Evolutionary conservation across 2,888 invertebrate genomes (phyloP).

Genomic region (Cyrtodaria siliqua): DNA sequence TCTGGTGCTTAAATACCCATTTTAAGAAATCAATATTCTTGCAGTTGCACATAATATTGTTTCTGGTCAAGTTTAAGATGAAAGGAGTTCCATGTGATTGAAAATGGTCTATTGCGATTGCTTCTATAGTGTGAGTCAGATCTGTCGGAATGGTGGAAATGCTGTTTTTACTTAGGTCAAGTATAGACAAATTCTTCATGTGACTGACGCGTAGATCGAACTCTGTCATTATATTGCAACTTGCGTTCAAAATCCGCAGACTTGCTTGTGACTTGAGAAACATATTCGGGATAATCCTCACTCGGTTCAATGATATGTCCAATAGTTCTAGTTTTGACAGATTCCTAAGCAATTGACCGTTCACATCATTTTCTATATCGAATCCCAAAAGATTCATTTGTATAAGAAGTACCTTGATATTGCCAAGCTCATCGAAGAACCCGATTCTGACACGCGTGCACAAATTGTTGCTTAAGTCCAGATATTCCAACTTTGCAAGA

Average conservation of each 20-base stretch:
- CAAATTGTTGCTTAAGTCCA: slow-evolving; percentile 31
- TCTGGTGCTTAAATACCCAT: slow-evolving; percentile 15
- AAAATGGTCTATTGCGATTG: slow-evolving; percentile 3
- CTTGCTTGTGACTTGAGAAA: slow-evolving; percentile 18
- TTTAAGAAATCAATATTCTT: slow-evolving; percentile 29
- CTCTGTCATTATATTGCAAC: slow-evolving; percentile 13
- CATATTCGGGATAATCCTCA: slow-evolving; percentile 12
- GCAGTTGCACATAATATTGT: slow-evolving; percentile 25
- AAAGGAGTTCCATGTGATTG: not conserved
- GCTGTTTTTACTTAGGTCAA: slow-evolving; percentile 21
- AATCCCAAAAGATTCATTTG: slow-evolving; percentile 13
- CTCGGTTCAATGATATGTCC: slow-evolving; percentile 19
- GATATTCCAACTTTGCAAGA: slow-evolving; percentile 17
- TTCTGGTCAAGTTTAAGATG: slow-evolving; percentile 17
- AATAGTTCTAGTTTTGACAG: slow-evolving; percentile 17
- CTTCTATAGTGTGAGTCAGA: slow-evolving; percentile 3
- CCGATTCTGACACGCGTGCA: slow-evolving; percentile 13
- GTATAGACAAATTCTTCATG: slow-evolving; percentile 12
- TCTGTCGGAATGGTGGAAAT: slow-evolving; percentile 10
- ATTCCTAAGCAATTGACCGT: slow-evolving; percentile 14
- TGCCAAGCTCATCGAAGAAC: slow-evolving; percentile 28
- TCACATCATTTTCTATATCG: slow-evolving; percentile 6
- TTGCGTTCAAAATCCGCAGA: slow-evolving; percentile 4
- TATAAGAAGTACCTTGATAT: slow-evolving; percentile 15
- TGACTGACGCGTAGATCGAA: slow-evolving; percentile 30